These are phyloP conservation scores for Agelastica alni DNA, from an alignment of 2,888 invertebrate species.

Conservation along the genomic window DNA sequence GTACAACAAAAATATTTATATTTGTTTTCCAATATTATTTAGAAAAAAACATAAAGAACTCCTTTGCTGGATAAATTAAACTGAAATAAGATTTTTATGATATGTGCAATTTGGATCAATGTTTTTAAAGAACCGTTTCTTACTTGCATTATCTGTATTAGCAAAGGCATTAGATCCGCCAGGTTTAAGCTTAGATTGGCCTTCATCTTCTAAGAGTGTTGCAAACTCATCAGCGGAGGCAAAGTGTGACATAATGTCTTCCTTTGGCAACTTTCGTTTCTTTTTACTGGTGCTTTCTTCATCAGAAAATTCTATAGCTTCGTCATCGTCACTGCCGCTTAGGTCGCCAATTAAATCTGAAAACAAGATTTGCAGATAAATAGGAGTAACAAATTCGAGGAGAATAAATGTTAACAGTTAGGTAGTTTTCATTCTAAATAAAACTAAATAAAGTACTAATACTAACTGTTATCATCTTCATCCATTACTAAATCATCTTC, in stretches of 20 bases:
- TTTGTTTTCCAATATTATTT: too few relatives aligned
- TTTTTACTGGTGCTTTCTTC: slow-evolving; percentile 36
- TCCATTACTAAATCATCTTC: slow-evolving; percentile 50
- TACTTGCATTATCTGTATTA: slow-evolving; percentile 77
- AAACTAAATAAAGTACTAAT: too few relatives aligned
- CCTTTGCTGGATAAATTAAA: too few relatives aligned
- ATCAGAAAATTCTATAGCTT: slow-evolving; percentile 56
- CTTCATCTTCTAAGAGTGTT: slow-evolving; percentile 82
- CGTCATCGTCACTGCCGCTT: slow-evolving; percentile 49
- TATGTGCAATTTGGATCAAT: slow-evolving; percentile 8
- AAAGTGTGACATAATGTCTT: slow-evolving; percentile 69
- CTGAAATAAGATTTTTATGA: too few relatives aligned
- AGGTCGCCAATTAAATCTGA: slow-evolving; percentile 46
- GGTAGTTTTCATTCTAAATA: too few relatives aligned
- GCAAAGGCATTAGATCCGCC: slow-evolving; percentile 72
- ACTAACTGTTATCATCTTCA: slow-evolving; percentile 53
- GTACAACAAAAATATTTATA: too few relatives aligned
- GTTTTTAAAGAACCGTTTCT: slow-evolving; percentile 30
- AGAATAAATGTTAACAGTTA: too few relatives aligned
- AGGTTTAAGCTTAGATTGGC: slow-evolving; percentile 61
- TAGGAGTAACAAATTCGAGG: too few relatives aligned
- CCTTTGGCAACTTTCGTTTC: slow-evolving; percentile 31
- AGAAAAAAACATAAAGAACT: too few relatives aligned
- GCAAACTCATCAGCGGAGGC: slow-evolving; percentile 90
- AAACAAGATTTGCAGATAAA: slow-evolving; percentile 22